These are phyloP conservation scores for Nannoperca obscura DNA, from an alignment of 2,797 vertebrate genomes.

Conservation along the genomic window DNA sequence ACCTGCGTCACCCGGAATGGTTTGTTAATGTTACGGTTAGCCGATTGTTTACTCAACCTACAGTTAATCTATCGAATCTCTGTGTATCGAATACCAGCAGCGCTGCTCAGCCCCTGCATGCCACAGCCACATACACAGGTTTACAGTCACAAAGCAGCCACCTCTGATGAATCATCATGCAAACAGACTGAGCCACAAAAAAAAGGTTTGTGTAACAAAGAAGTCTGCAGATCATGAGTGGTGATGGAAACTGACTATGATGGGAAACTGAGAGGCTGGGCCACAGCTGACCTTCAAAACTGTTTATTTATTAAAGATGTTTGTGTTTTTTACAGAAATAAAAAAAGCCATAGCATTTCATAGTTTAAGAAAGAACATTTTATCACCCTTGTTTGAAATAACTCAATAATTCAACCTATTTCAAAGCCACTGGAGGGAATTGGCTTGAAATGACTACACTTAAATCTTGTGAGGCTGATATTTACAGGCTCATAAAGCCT, in stretches of 20 bases:
- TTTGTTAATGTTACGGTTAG: conserved; percentile 54
- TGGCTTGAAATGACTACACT: not conserved
- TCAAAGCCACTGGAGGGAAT: not conserved
- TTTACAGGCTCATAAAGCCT: not conserved
- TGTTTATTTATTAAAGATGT: conserved; percentile 2
- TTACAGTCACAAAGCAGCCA: conserved; percentile 37
- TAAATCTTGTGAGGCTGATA: not conserved
- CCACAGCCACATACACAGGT: conserved; percentile 38
- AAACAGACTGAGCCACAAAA: conserved; percentile 61
- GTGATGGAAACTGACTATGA: conserved; percentile 52
- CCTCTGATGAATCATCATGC: conserved; percentile 71
- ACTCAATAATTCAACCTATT: not conserved
- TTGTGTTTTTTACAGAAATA: conserved; percentile 15
- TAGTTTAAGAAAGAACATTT: not conserved
- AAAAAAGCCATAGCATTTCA: not conserved
- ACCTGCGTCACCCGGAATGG: conserved; percentile 33
- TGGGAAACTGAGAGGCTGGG: conserved; percentile 47
- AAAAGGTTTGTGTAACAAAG: conserved; percentile 38
- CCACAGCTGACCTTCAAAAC: conserved; percentile 14
- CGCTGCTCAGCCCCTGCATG: conserved; percentile 10
- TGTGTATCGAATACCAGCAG: conserved; percentile 42
- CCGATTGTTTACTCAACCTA: conserved; percentile 38
- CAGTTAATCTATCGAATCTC: conserved; percentile 45
- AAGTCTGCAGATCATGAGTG: conserved; percentile 35
- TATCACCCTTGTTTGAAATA: conserved; percentile 1